A percentile compares a stretch with the other conserved stretches of the same genome.
Evolutionary conservation across 2,113 vertebrate species (phyloP).

Genomic region (Bambusicola thoracicus): DNA sequence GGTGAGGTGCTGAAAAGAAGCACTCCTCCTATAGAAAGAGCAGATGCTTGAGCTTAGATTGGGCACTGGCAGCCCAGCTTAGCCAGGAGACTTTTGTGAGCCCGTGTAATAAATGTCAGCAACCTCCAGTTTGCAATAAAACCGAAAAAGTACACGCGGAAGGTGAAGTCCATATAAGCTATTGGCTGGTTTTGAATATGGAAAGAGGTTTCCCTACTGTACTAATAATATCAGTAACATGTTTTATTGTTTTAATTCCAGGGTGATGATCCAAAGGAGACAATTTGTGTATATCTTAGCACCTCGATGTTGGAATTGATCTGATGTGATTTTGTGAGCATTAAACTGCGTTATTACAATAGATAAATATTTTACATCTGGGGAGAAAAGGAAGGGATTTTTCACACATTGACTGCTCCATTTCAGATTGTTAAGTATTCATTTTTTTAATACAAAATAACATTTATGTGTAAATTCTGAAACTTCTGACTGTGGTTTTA

Average conservation of each 20-base stretch:
- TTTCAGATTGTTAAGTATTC: not conserved
- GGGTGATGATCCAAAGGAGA: conserved; percentile 40
- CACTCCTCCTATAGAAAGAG: not conserved
- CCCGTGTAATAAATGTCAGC: not conserved
- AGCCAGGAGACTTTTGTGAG: not conserved
- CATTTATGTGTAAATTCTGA: not conserved
- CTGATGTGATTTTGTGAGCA: conserved; percentile 45
- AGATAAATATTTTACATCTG: conserved; percentile 45
- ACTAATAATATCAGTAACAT: not conserved
- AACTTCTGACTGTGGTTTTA: not conserved
- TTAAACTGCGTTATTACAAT: conserved; percentile 27
- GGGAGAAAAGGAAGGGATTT: not conserved
- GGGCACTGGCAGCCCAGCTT: not conserved
- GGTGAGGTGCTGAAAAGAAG: not conserved
- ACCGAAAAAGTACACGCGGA: not conserved
- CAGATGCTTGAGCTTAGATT: not conserved
- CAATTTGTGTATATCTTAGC: conserved; percentile 11
- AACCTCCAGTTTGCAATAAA: not conserved
- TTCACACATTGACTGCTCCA: conserved; percentile 19
- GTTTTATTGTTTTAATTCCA: conserved; percentile 61
- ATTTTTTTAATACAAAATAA: not conserved
- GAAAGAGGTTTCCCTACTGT: not conserved
- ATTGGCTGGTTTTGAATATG: not conserved
- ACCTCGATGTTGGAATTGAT: conserved; percentile 49
- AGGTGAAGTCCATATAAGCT: not conserved